phyloP scores from a whole-genome alignment of 1,140 invertebrate species.

The Drosophila burlai region DNA sequence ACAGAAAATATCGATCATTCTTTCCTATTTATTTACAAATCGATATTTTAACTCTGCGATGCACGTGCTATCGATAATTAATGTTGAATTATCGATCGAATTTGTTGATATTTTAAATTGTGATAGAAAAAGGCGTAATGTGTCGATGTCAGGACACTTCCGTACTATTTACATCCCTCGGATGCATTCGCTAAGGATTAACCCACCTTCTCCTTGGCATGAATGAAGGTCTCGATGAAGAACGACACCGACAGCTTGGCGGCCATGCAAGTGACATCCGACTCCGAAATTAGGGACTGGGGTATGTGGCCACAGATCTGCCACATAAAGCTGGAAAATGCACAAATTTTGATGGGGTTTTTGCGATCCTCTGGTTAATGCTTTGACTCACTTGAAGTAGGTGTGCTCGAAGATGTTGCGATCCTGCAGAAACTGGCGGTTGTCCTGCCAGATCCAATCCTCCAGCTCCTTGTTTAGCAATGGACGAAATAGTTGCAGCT shows the following conservation, averaged over 20 bases:
- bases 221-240: constrained; percentile 98
- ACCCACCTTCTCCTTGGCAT: constrained; percentile 96
- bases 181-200: neutral
- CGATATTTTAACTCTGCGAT: too few relatives aligned
- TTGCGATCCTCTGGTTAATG: neutral
- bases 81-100: too few relatives aligned
- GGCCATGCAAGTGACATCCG: constrained; percentile 93
- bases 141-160: neutral
- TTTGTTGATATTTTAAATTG: neutral
- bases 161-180: neutral
- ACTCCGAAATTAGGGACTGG: constrained; percentile 92
- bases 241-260: constrained; percentile 96
- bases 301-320: constrained; percentile 97
- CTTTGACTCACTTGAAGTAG: constrained; percentile 92
- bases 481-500: constrained; percentile 70
- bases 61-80: too few relatives aligned
- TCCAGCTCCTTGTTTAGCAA: constrained; percentile 91
- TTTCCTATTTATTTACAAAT: too few relatives aligned
- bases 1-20: too few relatives aligned
- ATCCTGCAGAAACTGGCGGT: constrained; percentile 97
- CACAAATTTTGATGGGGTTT: neutral
- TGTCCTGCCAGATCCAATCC: constrained; percentile 98
- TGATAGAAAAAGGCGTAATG: too few relatives aligned
- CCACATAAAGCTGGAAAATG: constrained; percentile 93
- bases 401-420: constrained; percentile 98